Conservation (phyloP, 2,113 vertebrate genomes). For the Cepphus grylle region DNA sequence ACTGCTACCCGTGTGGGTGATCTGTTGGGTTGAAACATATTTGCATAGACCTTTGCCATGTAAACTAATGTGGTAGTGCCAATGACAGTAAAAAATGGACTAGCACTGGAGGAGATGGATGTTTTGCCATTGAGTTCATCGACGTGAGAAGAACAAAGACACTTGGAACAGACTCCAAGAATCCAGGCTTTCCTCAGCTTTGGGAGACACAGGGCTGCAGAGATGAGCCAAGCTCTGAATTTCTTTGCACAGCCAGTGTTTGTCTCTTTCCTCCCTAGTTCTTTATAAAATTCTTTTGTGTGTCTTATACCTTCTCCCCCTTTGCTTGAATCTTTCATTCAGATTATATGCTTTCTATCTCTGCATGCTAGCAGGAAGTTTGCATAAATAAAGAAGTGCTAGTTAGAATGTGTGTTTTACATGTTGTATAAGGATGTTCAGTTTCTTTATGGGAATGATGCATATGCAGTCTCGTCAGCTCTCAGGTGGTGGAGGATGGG, state of each 20-base stretch:
- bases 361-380: neutral
- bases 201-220: neutral
- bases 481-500: neutral
- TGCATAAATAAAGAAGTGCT: neutral
- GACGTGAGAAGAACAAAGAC: neutral
- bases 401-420: neutral
- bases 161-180: neutral
- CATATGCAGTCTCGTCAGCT: neutral
- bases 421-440: neutral
- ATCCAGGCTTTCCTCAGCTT: constrained; percentile 22
- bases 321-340: neutral
- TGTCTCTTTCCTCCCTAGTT: neutral
- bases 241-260: neutral
- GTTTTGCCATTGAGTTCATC: constrained; percentile 58
- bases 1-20: fast-evolving
- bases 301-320: neutral
- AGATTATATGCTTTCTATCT: neutral
- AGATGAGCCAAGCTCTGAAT: neutral
- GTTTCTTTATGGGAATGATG: neutral
- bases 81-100: neutral
- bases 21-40: neutral
- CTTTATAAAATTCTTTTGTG: neutral
- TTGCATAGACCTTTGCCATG: constrained; percentile 9
- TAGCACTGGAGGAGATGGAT: neutral
- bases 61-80: neutral